These are phyloP conservation scores for Toxotes lorentzi DNA, from an alignment of 2,797 vertebrate genomes.

Conservation along the genomic window DNA sequence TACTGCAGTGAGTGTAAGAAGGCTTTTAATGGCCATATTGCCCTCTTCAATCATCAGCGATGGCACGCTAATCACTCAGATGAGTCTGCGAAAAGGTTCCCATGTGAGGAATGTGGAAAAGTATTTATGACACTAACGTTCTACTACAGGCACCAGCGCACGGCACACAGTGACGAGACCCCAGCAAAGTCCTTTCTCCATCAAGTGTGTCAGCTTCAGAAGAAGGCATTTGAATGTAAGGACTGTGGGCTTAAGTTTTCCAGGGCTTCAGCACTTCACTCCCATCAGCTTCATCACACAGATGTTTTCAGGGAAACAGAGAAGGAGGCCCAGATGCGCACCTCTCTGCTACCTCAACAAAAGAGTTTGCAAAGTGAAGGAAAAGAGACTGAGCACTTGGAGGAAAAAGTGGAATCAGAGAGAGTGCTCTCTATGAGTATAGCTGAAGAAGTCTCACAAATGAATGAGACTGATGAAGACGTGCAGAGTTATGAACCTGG, in stretches of 20 bases:
- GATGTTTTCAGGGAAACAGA: conserved; percentile 78
- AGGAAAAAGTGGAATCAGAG: conserved; percentile 38
- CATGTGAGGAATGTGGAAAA: conserved; percentile 86
- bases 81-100: conserved; percentile 69
- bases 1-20: conserved; percentile 84
- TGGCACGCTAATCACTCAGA: conserved; percentile 74
- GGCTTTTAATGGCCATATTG: conserved; percentile 75
- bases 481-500: conserved; percentile 72
- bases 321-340: conserved; percentile 29
- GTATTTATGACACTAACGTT: conserved; percentile 83
- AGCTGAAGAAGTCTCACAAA: conserved; percentile 39
- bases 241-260: conserved; percentile 87
- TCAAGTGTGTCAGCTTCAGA: conserved; percentile 87
- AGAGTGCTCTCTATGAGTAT: conserved; percentile 5
- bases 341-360: conserved; percentile 37
- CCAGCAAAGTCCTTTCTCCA: conserved; percentile 86
- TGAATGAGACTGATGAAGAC: conserved; percentile 67
- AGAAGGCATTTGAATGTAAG: conserved; percentile 86
- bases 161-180: conserved; percentile 81
- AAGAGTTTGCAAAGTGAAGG: conserved; percentile 35
- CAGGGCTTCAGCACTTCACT: conserved; percentile 84
- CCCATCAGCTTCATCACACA: conserved; percentile 85
- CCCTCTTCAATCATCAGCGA: conserved; percentile 80
- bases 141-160: conserved; percentile 84
- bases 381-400: conserved; percentile 35